A percentile compares a stretch with the other conserved stretches of the same genome.
Conservation (phyloP, 2,888 invertebrate genomes). For the Leptopterna dolabrata region DNA sequence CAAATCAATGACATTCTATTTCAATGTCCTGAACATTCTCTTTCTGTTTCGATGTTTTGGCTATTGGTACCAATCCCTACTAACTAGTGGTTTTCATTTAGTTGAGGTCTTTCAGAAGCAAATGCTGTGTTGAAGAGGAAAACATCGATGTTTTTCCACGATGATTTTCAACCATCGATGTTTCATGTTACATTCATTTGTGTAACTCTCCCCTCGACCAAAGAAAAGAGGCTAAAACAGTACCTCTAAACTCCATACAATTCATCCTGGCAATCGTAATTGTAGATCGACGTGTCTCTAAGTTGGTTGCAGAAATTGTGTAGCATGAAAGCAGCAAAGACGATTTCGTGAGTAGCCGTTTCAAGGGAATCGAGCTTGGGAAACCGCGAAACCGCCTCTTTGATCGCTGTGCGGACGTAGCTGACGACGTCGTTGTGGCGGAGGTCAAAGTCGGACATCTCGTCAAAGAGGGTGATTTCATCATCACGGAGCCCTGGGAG, state of each 20-base stretch:
- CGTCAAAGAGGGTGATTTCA: background rate
- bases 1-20: no score
- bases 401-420: background rate
- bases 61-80: no score
- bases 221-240: no score
- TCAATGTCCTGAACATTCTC: no score
- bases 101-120: no score
- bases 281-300: background rate
- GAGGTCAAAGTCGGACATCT: background rate
- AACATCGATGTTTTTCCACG: no score
- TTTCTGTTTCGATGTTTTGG: no score
- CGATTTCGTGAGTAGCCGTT: background rate
- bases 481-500: constrained; percentile 9
- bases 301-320: constrained; percentile 37
- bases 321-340: constrained; percentile 1
- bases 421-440: constrained; percentile 21
- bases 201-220: no score
- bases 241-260: background rate
- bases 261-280: background rate
- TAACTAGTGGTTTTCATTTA: no score
- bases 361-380: constrained; percentile 36
- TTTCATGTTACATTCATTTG: no score
- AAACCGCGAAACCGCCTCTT: background rate
- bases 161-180: no score
- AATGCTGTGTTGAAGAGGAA: no score